Evolutionary conservation across 1,140 invertebrate genomes (phyloP), one percentile per base, ranked within the genome.

Genomic region (Hormaphis cornu): DNA sequence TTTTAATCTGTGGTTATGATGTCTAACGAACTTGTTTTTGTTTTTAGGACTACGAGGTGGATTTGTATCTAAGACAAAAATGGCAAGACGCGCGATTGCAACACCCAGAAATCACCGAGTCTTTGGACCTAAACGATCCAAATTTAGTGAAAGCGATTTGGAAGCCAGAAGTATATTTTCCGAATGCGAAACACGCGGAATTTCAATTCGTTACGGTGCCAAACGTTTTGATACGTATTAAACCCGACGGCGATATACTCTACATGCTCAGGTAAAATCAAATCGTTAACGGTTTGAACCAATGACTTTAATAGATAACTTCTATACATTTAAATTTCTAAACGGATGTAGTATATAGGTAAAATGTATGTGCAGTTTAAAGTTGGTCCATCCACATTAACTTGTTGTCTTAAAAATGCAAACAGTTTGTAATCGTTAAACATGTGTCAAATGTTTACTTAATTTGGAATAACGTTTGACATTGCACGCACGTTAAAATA

Each of bases 91-190:
- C 80, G 56, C 73, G 84, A 42, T 74, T 85, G 26, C 74, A 78
- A 54, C 79, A 81, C 71, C 74, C 78, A n/a, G 79, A 82, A 28
- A 78, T 83, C 18, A 81, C 79, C 1, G 78, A 81, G 69, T 76
- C 82, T 0, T 74, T 84, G 6, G 81, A 84, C 71, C 74, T 84
- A 6, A 84, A 82, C 72, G 83, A 85, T 74, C 81, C 81, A 3
- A 80, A 81, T 58, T 74, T 86, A 44, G 81, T 85, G 1, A 81
- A 82, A 72, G 77, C 79, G 48, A 82, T 87, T 61, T 87, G 86
- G 86, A 83, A 86, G 66, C 86, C 86, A 0, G 85, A 87, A 74
- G 81, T 85, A 2, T 87, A 86, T 75, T 87, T 87, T 73, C 81
- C 83, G 28, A 87, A 87, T 75, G 85, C 85, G 26, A 87, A 87